Base-by-base conservation (phyloP, 2,888 invertebrate genomes). In the Gastrophysa polygoni region DNA sequence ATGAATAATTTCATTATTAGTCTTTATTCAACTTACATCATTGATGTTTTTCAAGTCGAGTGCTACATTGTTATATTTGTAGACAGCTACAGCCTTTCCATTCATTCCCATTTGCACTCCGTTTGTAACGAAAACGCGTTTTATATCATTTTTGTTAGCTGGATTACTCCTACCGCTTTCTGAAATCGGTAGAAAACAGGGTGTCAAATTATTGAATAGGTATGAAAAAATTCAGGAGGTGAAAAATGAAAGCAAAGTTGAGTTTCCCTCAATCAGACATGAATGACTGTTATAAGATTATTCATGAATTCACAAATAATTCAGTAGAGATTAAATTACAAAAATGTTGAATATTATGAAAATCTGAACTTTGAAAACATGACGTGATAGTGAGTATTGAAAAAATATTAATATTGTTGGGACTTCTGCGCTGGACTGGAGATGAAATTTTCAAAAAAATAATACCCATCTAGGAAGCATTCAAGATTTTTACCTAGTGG, bases 1-100 rank as follows among this genome's bases (percentile, higher is more conserved):
- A 24, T 24, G 7, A 5, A 24, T 24, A 18, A 48, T 2, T 50
- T 8, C 11, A 57, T n/a, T n/a, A 57, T 11, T 1, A 10, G 18
- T 50, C n/a, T 14, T 11, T 17, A 7, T 24, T 17, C n/a, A 38
- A 70, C 83, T 82, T 80, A 88, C 89, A 67, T 91, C 91, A 21
- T 85, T 83, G n/a, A 92, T 83, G 71, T 88, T 89, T 74, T 86
- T 89, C 61, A 81, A 77, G 60, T 89, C 91, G 44, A 93, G 82
- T 10, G 81, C 80, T 11, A 82, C 80, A 62, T 87, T 86, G 67
- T 83, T 86, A 14, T 86, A 84, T 69, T 91, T 87, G 76, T 91
- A 90, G 70, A 89, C 87, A 32, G 88, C 88, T n/a, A 92, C 83
- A 78, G 89, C 89, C 72, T 82, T 83, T 2, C 89, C 91, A 59